Conservation (phyloP, 2,888 invertebrate species). For the Hemaris fuciformis region DNA sequence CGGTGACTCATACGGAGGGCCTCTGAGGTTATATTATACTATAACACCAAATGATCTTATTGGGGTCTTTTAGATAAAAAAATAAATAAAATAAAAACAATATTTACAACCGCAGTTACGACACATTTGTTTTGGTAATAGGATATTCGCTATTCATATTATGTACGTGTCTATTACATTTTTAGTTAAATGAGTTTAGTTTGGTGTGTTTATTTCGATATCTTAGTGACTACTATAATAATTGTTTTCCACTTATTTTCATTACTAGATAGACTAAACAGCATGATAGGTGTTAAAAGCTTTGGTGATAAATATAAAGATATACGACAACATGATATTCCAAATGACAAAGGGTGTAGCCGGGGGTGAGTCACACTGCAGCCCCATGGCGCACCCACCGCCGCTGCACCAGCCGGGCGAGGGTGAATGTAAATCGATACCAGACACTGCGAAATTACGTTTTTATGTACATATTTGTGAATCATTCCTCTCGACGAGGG, state of each 20-base stretch:
- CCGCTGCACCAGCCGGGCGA: constrained; percentile 19
- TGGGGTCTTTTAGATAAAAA: too few relatives aligned
- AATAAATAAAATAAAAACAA: too few relatives aligned
- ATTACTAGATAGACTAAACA: too few relatives aligned
- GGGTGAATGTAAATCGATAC: constrained; percentile 2
- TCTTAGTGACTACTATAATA: too few relatives aligned
- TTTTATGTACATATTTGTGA: constrained; percentile 24
- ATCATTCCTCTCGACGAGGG: constrained; percentile 19
- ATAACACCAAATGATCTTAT: neutral
- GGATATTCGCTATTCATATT: too few relatives aligned
- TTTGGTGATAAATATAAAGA: neutral
- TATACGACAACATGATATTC: neutral
- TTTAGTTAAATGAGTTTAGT: too few relatives aligned
- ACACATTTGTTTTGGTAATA: neutral
- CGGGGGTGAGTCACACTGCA: constrained; percentile 31
- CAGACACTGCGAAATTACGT: constrained; percentile 17
- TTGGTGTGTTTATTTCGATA: too few relatives aligned
- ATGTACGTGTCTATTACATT: too few relatives aligned
- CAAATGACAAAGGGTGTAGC: constrained; percentile 23
- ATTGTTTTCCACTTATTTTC: too few relatives aligned
- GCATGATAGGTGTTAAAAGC: too few relatives aligned
- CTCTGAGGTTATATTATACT: neutral
- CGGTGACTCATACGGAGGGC: constrained; percentile 25
- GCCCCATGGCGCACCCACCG: constrained; percentile 18
- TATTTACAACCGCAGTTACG: neutral